A percentile compares a stretch with the other conserved stretches of the same genome.
These are phyloP conservation scores for Cephus cinctus DNA, from an alignment of 1,140 invertebrate species.

Conservation along the genomic window DNA sequence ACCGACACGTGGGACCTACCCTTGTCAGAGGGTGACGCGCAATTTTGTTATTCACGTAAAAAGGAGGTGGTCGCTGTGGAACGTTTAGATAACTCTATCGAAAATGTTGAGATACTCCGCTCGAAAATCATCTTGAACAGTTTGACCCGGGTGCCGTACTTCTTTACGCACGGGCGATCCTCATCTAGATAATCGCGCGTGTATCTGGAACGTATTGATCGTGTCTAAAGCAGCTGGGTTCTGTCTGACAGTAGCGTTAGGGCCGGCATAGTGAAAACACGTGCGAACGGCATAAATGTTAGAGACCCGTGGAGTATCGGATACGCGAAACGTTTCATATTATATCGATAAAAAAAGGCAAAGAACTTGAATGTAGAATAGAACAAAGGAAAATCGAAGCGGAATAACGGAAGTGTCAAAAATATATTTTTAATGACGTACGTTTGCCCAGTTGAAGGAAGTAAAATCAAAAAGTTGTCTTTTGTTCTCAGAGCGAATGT, in stretches of 20 bases:
- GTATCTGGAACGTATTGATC: conserved; percentile 6
- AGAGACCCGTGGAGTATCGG: neutral
- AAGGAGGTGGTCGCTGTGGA: no score
- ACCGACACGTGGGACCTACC: no score
- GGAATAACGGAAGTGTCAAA: neutral
- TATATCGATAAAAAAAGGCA: neutral
- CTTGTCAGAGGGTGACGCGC: no score
- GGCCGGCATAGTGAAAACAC: conserved; percentile 1
- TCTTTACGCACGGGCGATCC: no score
- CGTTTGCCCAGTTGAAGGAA: neutral
- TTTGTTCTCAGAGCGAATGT: no score
- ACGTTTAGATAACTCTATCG: no score
- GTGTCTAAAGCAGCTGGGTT: conserved; percentile 1
- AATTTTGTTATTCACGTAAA: no score
- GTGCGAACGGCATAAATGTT: neutral
- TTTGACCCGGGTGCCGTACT: no score
- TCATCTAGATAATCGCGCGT: neutral
- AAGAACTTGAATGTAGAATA: no score
- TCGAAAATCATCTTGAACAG: no score
- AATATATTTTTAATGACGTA: neutral
- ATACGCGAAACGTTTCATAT: neutral
- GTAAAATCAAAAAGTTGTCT: neutral
- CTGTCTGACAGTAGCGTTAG: conserved; percentile 4
- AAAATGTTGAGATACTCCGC: no score
- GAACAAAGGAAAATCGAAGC: neutral